Evolutionary conservation across 2,113 vertebrate genomes (phyloP).

Genomic region (Vireo altiloquus): DNA sequence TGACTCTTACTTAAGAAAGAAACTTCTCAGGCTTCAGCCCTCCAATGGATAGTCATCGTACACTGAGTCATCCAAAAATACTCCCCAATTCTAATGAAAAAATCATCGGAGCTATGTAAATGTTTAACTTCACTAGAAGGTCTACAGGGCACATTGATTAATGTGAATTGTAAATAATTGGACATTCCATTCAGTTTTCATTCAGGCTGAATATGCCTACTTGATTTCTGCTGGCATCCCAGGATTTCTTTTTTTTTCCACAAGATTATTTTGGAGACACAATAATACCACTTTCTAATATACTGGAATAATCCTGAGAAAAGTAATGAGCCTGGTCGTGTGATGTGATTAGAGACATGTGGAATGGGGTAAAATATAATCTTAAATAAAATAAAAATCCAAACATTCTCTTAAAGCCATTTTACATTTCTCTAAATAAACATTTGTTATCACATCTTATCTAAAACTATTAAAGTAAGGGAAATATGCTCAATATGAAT

Average conservation of each 20-base stretch:
- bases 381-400: not conserved
- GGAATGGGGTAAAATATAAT: not conserved
- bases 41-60: not conserved
- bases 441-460: not conserved
- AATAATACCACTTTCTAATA: not conserved
- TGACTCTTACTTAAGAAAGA: not conserved
- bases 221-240: not conserved
- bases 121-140: not conserved
- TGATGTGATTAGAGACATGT: not conserved
- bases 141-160: not conserved
- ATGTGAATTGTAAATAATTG: not conserved
- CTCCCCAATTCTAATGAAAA: not conserved
- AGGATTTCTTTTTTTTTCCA: not conserved
- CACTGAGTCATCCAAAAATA: not conserved
- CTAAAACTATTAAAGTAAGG: not conserved
- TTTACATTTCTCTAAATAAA: not conserved
- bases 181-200: not conserved
- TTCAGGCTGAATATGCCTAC: not conserved
- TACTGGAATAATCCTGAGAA: not conserved
- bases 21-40: not conserved
- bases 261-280: not conserved
- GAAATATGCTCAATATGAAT: not conserved
- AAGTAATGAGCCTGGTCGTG: not conserved
- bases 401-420: not conserved
- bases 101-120: not conserved